A percentile compares a stretch with the other conserved stretches of the same genome.
Evolutionary conservation across 2,797 vertebrate species (phyloP).

Genomic region (Tokudaia muenninki): DNA sequence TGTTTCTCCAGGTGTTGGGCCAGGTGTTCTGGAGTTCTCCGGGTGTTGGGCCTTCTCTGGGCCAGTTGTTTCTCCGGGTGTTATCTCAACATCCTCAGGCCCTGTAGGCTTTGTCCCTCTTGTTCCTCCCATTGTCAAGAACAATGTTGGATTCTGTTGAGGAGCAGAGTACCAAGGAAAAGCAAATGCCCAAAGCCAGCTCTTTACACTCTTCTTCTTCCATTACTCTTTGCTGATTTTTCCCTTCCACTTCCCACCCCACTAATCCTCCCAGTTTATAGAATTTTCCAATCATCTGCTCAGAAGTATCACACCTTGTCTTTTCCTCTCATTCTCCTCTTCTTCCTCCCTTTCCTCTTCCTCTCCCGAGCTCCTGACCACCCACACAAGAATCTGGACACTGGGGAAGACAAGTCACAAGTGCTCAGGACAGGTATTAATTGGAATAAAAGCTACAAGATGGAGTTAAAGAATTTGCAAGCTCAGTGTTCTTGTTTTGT

Average conservation of each 20-base stretch:
- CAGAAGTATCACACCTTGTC: background rate
- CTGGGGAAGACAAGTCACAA: background rate
- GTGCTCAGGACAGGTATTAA: background rate
- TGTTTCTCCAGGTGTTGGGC: background rate
- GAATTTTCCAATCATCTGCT: background rate
- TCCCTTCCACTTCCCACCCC: background rate
- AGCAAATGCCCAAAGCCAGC: background rate
- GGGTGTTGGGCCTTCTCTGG: background rate
- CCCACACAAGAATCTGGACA: background rate
- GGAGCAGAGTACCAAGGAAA: background rate
- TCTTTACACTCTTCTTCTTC: background rate
- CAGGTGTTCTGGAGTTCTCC: background rate
- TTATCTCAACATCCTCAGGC: background rate
- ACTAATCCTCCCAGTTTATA: background rate
- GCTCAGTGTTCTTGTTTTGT: slow-evolving; percentile 49
- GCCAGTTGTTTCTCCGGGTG: background rate
- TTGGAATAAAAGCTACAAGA: slow-evolving; percentile 3
- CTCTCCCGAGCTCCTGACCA: slow-evolving; percentile 18
- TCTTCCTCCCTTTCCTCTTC: background rate
- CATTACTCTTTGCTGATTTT: background rate
- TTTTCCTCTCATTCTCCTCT: background rate
- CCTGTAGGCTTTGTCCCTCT: background rate
- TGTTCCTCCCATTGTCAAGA: background rate
- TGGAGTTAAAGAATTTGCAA: slow-evolving; percentile 72
- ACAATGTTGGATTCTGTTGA: background rate